Evolutionary conservation across 2,797 vertebrate species (phyloP), one percentile per base, ranked within the genome.

Genomic region (Onychomys arenicola): DNA sequence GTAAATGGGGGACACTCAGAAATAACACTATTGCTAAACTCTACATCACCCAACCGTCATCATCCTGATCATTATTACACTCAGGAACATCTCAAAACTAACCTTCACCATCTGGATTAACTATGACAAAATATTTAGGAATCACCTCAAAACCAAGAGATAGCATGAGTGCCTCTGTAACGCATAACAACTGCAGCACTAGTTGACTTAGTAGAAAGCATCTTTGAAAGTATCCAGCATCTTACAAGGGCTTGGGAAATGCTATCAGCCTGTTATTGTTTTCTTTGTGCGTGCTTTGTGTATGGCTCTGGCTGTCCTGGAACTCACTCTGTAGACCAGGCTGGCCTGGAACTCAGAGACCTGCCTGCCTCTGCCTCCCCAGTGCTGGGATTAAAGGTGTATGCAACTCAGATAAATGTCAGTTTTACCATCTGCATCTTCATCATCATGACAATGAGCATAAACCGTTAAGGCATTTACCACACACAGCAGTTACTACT

Each of bases 41-140:
- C 61, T 27, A 75, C 43, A 32, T 80, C 73, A 34, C 1, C 25
- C 32, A 34, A 83, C 49, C 63, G 87, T 63, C 57, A 59, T 46
- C 71, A 85, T 88, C 82, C 82, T 82, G 43, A 19, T 65, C 75
- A 81, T 84, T 46, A 40, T 9, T 69, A 46, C 32, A 92, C 76
- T 92, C 65, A 10, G 34, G 5, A 91, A 82, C 6, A 12, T 65
- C 34, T 95, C 61, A 85, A 71, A 84, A 78, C 57, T 69, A 32
- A 86, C 55, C 67, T 93, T 67, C 49, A 52, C 59, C 71, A 86
- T 88, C 87, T 78, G 61, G n/a, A 25, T 65, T 76, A 89, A 89
- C 84, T 55, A 49, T 10, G 75, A 46, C 32, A 40, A 40, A 73
- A 40, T 73, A 92, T 63, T 92, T 78, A 13, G 25, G 7, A 91